phyloP scores from a whole-genome alignment of 1,140 invertebrate species.

The Thaumetopoea pityocampa region DNA sequence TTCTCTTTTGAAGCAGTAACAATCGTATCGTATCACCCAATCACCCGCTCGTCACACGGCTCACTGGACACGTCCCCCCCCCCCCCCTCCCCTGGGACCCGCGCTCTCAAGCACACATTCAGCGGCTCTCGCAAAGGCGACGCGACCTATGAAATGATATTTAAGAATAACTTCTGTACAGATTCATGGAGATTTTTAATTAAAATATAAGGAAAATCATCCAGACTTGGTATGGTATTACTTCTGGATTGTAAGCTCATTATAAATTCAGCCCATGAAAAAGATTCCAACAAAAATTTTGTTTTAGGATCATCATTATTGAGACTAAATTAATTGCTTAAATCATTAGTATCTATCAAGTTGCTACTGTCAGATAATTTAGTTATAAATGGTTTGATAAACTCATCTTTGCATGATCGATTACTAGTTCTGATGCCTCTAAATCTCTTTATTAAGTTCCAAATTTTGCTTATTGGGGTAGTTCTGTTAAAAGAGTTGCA shows the following conservation, averaged over 20 bases:
- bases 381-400: not conserved
- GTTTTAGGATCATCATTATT: not conserved
- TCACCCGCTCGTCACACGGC: too few relatives aligned
- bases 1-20: too few relatives aligned
- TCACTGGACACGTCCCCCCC: too few relatives aligned
- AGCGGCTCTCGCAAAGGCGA: too few relatives aligned
- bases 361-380: slow-evolving; percentile 8
- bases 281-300: not conserved
- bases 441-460: slow-evolving; percentile 2
- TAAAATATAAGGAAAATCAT: too few relatives aligned
- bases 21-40: too few relatives aligned
- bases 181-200: too few relatives aligned
- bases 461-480: slow-evolving; percentile 1
- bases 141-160: too few relatives aligned
- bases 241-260: not conserved
- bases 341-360: not conserved
- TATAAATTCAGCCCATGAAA: slow-evolving; percentile 1
- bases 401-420: slow-evolving; percentile 3
- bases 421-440: slow-evolving; percentile 2
- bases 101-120: too few relatives aligned
- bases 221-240: too few relatives aligned
- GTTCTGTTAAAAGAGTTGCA: slow-evolving; percentile 9
- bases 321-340: not conserved
- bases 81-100: too few relatives aligned
- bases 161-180: too few relatives aligned